Base-by-base conservation (phyloP, 2,113 vertebrate species). In the Limnothrissa miodon region DNA sequence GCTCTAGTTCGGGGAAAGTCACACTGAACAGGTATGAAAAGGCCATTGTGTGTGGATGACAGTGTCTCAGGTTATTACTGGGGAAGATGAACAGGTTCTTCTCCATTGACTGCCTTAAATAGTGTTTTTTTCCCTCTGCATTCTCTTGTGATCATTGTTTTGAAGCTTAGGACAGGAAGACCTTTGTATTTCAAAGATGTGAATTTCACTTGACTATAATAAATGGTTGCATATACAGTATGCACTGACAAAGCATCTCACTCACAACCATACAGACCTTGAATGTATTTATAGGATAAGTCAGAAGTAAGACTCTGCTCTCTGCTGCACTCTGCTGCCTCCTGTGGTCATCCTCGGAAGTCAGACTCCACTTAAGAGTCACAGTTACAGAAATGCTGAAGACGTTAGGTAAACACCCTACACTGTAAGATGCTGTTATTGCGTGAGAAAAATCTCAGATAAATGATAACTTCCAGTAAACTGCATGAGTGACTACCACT, bases 21-120 rank as follows among this genome's bases (percentile, higher is more conserved):
- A 70, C 25, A 70, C 62, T 29, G 36, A 70, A 70, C 62, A 70
- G 62, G 62, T 70, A 70, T 70, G 62, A 70, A 70, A 29, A 70
- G 7, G 62, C 25, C 62, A 70, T 70, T 70, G 62, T 70, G 25
- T 59, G 21, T 6, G 56, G 56, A 59, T 25, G 56, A 7, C n/a
- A 33, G 29, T 11, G 23, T 23, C 7, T 13, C 62, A 33, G n/a
- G 25, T 29, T 70, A 70, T 33, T 70, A 70, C 62, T 33, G 62
- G 62, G 62, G 15, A 70, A 10, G 36, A 70, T 25, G 36, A 70
- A 70, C 62, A 70, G 62, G 62, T 70, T 70, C 25, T 70, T 70
- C 62, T n/a, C n/a, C n/a, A 70, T 70, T 70, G 62, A 70, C 29
- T 2, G 62, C 62, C 62, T 33, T 29, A 70, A 6, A 70, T 13